Evolutionary conservation across 1,140 invertebrate species (phyloP), one percentile per base, ranked within the genome.

Genomic region (Vanessa tameamea): DNA sequence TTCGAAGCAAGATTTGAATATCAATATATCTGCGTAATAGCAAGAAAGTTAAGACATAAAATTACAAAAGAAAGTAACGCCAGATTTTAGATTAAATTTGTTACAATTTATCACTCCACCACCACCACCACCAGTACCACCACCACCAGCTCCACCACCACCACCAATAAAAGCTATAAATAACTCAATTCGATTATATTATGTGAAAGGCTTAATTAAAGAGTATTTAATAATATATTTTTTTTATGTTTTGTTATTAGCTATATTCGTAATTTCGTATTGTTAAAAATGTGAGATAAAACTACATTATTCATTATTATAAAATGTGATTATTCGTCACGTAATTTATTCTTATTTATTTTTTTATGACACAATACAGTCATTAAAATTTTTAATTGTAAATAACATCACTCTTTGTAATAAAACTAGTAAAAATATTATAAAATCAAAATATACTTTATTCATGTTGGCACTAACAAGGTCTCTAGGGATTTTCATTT

Each of bases 201-300:
- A 23, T 64, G 72, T 73, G 72, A 73, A 73, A 73, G 72, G 72
- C 57, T 73, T 73, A 68, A 73, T 73, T 73, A 73, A 73, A 70
- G 26, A 63, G 20, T n/a, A 37, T 31, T 70, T 59, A 50, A 64
- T 14, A 50, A 26, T 13, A 69, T 50, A 51, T 63, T 11, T n/a
- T 47, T 20, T 20, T 20, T 20, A 20, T 43, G 15, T 51, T 8
- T 6, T 15, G 14, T 31, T 4, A 13, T 20, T 61, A 61, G 15
- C 6, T 31, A 31, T 15, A 61, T 12, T 31, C 23, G 14, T 15
- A 37, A n/a, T 31, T 12, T 31, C 23, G 14, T 15, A 37, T 37
- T 31, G 57, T 61, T 16, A 37, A 5, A 61, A n/a, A 43, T 31
- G 26, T 31, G 26, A 43, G 7, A 43, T 43, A 11, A 43, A 9